These are phyloP conservation scores for Muscicapa comitata DNA, from an alignment of 2,797 vertebrate genomes.

Conservation along the genomic window DNA sequence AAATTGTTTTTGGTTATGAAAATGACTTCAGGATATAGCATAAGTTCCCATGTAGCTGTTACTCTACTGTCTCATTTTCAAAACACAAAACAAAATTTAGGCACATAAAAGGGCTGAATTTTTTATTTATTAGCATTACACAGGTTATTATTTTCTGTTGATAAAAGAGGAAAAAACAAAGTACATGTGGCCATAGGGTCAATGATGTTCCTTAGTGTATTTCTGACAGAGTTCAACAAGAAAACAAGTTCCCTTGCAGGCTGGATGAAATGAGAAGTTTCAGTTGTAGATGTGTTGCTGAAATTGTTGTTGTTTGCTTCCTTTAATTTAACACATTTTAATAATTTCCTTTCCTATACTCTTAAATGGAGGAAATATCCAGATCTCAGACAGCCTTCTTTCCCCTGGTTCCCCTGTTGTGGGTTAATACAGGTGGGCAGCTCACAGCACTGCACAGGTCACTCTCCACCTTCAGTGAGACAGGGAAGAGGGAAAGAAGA, in stretches of 20 bases:
- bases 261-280: neutral
- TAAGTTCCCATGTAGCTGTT: neutral
- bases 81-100: neutral
- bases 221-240: neutral
- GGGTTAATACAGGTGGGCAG: rapidly evolving
- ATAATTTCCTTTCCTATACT: neutral
- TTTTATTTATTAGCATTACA: neutral
- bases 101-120: neutral
- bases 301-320: neutral
- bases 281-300: neutral
- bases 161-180: neutral
- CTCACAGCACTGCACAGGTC: neutral
- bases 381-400: neutral
- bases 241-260: neutral
- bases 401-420: rapidly evolving
- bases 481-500: neutral
- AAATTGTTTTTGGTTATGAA: neutral
- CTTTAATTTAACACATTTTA: neutral
- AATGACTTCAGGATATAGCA: neutral
- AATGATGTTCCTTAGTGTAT: neutral
- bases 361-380: neutral
- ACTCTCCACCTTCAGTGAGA: neutral
- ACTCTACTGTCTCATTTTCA: neutral
- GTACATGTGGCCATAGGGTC: rapidly evolving
- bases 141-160: neutral